These are phyloP conservation scores for Limulus polyphemus DNA, from an alignment of 2,888 invertebrate species.

Conservation along the genomic window DNA sequence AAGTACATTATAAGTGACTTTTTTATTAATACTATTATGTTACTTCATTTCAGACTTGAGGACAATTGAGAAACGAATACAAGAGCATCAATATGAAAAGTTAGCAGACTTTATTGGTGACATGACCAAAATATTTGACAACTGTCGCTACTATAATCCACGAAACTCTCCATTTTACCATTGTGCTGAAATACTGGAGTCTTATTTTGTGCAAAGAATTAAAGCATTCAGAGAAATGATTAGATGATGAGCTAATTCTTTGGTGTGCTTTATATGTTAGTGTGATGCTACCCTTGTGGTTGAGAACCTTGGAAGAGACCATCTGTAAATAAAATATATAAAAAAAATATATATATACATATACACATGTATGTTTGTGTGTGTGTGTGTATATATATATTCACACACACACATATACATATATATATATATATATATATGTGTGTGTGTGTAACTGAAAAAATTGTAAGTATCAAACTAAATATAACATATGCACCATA, in stretches of 20 bases:
- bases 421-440: rapidly evolving
- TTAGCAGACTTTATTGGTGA: conserved; percentile 92
- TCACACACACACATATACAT: too few relatives aligned
- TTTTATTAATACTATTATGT: not conserved
- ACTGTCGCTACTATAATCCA: conserved; percentile 94
- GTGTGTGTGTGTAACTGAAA: too few relatives aligned
- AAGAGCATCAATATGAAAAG: conserved; percentile 65
- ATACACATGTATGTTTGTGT: too few relatives aligned
- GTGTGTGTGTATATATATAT: too few relatives aligned
- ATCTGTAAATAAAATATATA: too few relatives aligned
- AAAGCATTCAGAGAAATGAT: conserved; percentile 28
- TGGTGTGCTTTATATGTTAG: too few relatives aligned
- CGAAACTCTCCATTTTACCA: conserved; percentile 90
- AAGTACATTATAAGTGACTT: too few relatives aligned
- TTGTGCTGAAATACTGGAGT: conserved; percentile 88
- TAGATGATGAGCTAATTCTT: conserved; percentile 14
- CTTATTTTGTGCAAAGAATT: conserved; percentile 87
- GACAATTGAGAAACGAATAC: conserved; percentile 76
- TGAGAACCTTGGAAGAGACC: too few relatives aligned
- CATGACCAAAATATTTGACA: conserved; percentile 96
- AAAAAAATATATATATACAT: too few relatives aligned
- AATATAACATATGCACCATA: too few relatives aligned
- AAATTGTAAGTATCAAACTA: too few relatives aligned
- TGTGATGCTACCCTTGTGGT: too few relatives aligned
- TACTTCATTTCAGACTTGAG: conserved; percentile 61